Evolutionary conservation across 2,888 invertebrate species (phyloP).

Genomic region (Griposia aprilina): DNA sequence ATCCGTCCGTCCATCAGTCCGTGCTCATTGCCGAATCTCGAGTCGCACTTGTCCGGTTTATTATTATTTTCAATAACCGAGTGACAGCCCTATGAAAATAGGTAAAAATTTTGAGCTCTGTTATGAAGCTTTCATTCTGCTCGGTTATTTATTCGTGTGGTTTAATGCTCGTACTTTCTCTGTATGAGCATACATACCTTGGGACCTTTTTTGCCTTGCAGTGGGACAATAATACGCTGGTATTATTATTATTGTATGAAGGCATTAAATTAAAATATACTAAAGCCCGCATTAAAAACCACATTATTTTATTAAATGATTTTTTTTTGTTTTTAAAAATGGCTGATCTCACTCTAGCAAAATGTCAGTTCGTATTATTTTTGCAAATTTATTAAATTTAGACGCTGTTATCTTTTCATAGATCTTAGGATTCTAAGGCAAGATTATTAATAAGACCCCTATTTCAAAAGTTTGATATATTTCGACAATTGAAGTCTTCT

Average conservation of each 20-base stretch:
- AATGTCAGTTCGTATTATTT: no score
- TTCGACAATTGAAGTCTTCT: background rate
- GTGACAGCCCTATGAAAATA: no score
- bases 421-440: background rate
- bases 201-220: background rate
- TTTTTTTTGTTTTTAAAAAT: background rate
- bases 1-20: no score
- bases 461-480: background rate
- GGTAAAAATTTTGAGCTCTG: no score
- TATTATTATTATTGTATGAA: slow-evolving; percentile 4
- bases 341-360: no score
- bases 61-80: no score
- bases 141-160: no score
- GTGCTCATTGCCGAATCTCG: no score
- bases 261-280: background rate
- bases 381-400: background rate
- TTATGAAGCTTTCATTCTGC: no score
- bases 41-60: no score
- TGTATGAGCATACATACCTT: background rate
- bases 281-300: background rate
- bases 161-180: background rate
- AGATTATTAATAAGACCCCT: background rate
- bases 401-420: background rate
- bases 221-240: background rate
- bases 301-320: background rate